phyloP scores from a whole-genome alignment of 1,140 invertebrate species.

The Thaumatotibia leucotreta region DNA sequence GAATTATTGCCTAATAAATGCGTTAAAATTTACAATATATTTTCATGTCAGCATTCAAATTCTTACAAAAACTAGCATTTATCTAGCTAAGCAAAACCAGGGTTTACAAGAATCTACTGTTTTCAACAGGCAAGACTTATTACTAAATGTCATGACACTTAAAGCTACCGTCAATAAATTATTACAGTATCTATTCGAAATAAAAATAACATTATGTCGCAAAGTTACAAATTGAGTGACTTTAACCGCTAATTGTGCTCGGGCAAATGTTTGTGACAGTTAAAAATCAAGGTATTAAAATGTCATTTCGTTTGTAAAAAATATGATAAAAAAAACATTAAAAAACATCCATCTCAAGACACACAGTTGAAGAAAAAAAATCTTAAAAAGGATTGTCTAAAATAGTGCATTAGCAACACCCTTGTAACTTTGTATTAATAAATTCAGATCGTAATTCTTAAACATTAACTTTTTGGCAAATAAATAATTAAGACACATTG shows the following conservation, averaged over 20 bases:
- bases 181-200: background rate
- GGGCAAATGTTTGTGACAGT: background rate
- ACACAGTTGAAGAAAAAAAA: no score
- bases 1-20: background rate
- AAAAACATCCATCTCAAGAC: background rate
- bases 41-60: background rate
- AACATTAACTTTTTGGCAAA: background rate
- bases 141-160: conserved; percentile 9
- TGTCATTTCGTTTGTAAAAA: no score
- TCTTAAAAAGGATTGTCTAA: no score
- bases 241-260: background rate
- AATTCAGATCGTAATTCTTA: background rate
- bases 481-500: background rate
- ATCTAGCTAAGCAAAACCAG: background rate
- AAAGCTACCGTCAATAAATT: background rate
- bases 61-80: background rate
- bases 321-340: background rate
- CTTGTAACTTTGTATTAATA: background rate
- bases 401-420: background rate
- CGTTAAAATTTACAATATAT: background rate
- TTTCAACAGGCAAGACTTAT: conserved; percentile 14
- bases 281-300: no score
- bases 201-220: background rate
- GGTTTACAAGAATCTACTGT: conserved; percentile 4
- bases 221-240: background rate